Evolutionary conservation across 2,797 vertebrate genomes (phyloP), one percentile per base, ranked within the genome.

Genomic region (Enteromius mattozi): DNA sequence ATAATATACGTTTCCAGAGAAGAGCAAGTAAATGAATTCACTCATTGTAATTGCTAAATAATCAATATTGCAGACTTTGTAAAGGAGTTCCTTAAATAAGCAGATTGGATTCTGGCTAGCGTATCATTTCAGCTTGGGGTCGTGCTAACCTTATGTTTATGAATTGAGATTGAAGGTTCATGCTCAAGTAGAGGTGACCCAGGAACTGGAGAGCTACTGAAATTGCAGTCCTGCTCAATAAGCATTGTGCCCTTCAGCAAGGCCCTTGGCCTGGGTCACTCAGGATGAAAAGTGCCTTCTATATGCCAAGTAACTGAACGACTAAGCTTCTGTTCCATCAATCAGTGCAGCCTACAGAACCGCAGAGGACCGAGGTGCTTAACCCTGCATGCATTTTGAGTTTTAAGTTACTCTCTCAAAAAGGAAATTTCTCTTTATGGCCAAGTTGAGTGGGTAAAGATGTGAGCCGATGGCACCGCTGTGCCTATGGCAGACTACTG

Each of bases 201-300:
- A 42, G 81, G 80, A 81, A 61, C 68, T 47, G 56, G 61, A 82
- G 77, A 68, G 40, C 40, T 72, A 65, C 68, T 35, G 63, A 77
- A 49, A 54, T 79, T 16, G 42, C 40, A 79, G 59, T 68, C 63
- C 27, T 68, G 42, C 78, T 80, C 61, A 69, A 54, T 80, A 80
- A 69, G 33, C 49, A 9, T 69, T 69, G 33, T 83, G 74, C 61
- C 81, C 70, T 82, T 82, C 70, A 65, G 71, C 71, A 13, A 74
- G 40, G 80, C 80, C 70, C 70, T 63, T 82, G 80, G 70, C 72
- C 81, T 68, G 59, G 81, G 81, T 83, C 61, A 83, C 24, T 68
- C 17, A 30, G 72, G 61, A 76, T 83, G 72, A 83, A 68, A 66
- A 42, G 71, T 17, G 17, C 49, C 61, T 68, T 45, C 72, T 83